A percentile compares a stretch with the other conserved stretches of the same genome.
Conservation (phyloP, 1,140 invertebrate species). For the Amyelois transitella region DNA sequence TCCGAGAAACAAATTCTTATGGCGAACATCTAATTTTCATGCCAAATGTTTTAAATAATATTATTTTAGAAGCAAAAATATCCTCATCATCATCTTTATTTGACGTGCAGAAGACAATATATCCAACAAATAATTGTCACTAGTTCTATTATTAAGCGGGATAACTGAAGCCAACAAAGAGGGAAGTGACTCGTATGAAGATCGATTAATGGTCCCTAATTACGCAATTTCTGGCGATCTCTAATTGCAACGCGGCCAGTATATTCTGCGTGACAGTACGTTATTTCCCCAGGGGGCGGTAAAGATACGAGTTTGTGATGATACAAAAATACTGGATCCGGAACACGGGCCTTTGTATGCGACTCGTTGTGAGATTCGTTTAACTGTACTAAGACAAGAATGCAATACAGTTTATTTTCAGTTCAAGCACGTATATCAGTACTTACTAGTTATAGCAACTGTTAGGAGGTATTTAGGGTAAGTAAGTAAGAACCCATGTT, state of each 20-base stretch:
- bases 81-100: no score
- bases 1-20: no score
- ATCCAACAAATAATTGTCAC: not conserved
- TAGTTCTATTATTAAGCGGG: not conserved
- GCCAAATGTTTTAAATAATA: no score
- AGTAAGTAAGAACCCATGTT: no score
- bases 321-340: constrained; percentile 4
- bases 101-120: not conserved
- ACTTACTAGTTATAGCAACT: no score
- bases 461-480: no score
- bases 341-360: not conserved
- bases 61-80: no score
- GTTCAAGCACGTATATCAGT: no score
- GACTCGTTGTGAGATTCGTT: not conserved
- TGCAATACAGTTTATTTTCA: no score
- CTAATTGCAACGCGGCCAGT: constrained; percentile 66
- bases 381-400: no score
- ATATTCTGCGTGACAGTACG: constrained; percentile 67
- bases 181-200: constrained; percentile 41
- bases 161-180: constrained; percentile 7
- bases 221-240: constrained; percentile 70
- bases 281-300: constrained; percentile 68
- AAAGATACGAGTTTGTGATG: constrained; percentile 47
- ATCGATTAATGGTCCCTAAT: constrained; percentile 68
- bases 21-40: no score